phyloP scores from a whole-genome alignment of 2,888 invertebrate species.

The Drosophila tripunctata region DNA sequence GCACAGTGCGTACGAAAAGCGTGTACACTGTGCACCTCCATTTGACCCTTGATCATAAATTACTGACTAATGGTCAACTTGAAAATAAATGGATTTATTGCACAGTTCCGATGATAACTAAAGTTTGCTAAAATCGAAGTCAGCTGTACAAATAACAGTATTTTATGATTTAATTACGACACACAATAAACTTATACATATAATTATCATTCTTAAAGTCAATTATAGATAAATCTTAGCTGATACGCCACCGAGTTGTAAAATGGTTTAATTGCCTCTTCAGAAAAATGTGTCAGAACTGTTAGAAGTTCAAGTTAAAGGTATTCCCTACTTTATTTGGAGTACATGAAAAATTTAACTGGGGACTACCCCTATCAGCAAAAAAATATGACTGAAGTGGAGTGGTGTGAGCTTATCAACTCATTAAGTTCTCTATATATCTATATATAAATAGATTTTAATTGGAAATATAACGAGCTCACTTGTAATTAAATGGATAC shows the following conservation, averaged over 20 bases:
- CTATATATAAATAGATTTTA: constrained; percentile 13
- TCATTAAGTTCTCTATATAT: too few species aligned
- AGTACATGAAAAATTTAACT: too few species aligned
- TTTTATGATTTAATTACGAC: constrained; percentile 5
- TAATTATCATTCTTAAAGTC: constrained; percentile 1
- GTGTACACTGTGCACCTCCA: not conserved
- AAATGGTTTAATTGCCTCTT: constrained; percentile 6
- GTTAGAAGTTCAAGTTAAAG: not conserved
- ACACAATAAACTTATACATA: not conserved
- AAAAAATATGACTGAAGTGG: too few species aligned
- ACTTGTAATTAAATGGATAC: too few species aligned
- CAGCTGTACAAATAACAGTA: not conserved
- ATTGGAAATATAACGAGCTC: constrained; percentile 15
- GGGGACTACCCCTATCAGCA: too few species aligned
- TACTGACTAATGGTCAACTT: constrained; percentile 4
- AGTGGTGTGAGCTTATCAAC: too few species aligned
- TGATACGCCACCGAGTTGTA: constrained; percentile 17
- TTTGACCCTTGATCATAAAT: constrained; percentile 30
- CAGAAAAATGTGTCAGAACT: constrained; percentile 1
- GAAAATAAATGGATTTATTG: constrained; percentile 2
- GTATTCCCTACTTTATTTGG: constrained; percentile 5
- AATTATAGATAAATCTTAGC: constrained; percentile 10
- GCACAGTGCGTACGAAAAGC: constrained; percentile 34
- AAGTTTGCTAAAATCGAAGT: not conserved
- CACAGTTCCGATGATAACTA: not conserved